Evolutionary conservation across 2,113 vertebrate genomes (phyloP).

Genomic region (Chaetodon auriga): DNA sequence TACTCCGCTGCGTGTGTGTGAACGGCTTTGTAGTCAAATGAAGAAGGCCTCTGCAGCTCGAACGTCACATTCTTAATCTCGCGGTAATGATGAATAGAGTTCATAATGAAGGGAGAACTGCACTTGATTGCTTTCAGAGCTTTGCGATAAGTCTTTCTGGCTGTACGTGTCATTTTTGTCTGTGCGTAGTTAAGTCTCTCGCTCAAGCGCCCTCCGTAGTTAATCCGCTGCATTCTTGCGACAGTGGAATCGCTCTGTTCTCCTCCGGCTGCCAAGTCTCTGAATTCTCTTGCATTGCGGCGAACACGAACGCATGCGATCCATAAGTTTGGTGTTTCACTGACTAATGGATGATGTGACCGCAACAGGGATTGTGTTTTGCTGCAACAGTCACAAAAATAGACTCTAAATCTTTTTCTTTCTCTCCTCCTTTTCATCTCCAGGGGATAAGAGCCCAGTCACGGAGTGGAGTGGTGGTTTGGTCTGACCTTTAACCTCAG

Average conservation of each 20-base stretch:
- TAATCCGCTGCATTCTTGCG: conserved; percentile 73
- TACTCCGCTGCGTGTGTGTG: background rate
- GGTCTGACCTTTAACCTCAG: conserved; percentile 68
- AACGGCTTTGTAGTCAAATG: conserved; percentile 20
- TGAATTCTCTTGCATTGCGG: conserved; percentile 28
- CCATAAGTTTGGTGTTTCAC: conserved; percentile 17
- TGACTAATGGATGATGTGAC: conserved; percentile 25
- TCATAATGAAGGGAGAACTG: conserved; percentile 9
- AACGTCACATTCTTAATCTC: conserved; percentile 43
- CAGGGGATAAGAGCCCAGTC: conserved; percentile 49
- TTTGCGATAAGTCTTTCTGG: conserved; percentile 45
- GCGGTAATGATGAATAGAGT: conserved; percentile 12
- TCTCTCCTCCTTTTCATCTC: conserved; percentile 10
- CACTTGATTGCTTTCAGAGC: conserved; percentile 67
- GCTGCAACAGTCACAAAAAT: background rate
- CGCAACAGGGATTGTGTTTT: background rate
- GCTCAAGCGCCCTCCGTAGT: conserved; percentile 50
- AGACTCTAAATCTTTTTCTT: conserved; percentile 24
- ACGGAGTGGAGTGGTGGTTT: conserved; percentile 49
- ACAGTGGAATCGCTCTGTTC: conserved; percentile 50
- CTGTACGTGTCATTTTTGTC: conserved; percentile 25
- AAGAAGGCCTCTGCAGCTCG: conserved; percentile 17
- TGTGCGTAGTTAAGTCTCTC: conserved; percentile 42
- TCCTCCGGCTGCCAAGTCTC: conserved; percentile 35
- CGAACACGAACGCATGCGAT: conserved; percentile 16